Base-by-base conservation (phyloP, 2,888 invertebrate species). In the Cheilosia urbana region DNA sequence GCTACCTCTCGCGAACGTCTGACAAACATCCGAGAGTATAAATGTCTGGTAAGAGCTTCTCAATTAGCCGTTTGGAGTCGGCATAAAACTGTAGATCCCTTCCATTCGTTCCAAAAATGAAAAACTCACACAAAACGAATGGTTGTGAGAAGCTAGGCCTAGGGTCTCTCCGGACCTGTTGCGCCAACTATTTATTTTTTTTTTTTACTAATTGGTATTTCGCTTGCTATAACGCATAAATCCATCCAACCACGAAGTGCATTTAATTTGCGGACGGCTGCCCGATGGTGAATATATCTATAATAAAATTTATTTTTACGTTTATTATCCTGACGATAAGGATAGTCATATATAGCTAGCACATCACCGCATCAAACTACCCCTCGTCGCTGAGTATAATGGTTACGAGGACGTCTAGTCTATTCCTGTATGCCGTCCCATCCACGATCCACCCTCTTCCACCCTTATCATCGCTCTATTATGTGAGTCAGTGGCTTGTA, bases 261-360 rank as follows among this genome's bases (percentile, higher is more conserved):
- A 79, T 78, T 69, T 78, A 71, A 78, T 78, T 78, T 78, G 78
- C 78, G 78, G 78, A 47, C 47, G 53, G 60, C 69, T 30, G 24
- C 17, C 45, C 53, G 53, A 34, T 65, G 40, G 37, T 45, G 53
- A 34, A 72, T 73, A 49, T 65, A 72, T 73, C 40, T 65, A 68
- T 63, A 68, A 73, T 80, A 80, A 80, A 80, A 80, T 75, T 75
- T 75, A 80, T 80, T 80, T 73, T 80, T 73, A 80, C 75, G 73
- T 75, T 68, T 60, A 68, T 72, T 72, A 72, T 72, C 58, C 72
- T 45, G 65, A n/a, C n/a, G n/a, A 72, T 79, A 72, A 78, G 47
- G 62, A 71, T 47, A 45, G 51, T 2, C 17, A 49, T 58, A 49
- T 58, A 58, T 51, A 60, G 58, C 42, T 4, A 30, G 51, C 30